Evolutionary conservation across 2,888 invertebrate species (phyloP), one percentile per base, ranked within the genome.

Genomic region (Trissolcus brochymenae): DNA sequence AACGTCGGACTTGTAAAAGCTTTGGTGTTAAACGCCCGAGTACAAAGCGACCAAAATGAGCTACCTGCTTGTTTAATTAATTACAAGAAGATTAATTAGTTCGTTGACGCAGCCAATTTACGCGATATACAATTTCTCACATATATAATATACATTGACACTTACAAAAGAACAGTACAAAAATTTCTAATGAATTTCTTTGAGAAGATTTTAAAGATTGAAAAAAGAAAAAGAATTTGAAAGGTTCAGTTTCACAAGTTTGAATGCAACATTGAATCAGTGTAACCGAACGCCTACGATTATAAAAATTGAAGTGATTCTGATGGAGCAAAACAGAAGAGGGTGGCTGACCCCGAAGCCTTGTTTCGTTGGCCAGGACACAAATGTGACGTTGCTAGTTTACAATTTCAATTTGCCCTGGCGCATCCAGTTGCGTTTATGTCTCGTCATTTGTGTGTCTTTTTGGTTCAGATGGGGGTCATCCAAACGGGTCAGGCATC

Each of bases 331-430:
- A 25, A 72, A 51, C 43, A 62, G 17, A 43, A 62, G 35, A 35
- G 71, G 71, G 62, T 62, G 35, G 46, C 49, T 49, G 71, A 71
- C 71, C 71, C 51, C 62, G 19, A 71, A 62, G 62, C 51, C 62
- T 57, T 71, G 71, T 71, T 71, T 62, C 62, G 62, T 56, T 71
- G 35, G 62, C 71, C 71, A 71, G 62, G 43, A 40, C 35, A 16
- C 50, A 50, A 35, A 35, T 25, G 43, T 43, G 68, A 41, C 54
- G 53, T 53, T 51, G 56, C 53, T 62, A 55, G 46, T 62, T 62
- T 62, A 62, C 46, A 57, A 61, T 71, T 71, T 62, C 71, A 71
- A 71, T 71, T 71, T 62, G 71, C 57, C 51, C 56, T 71, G 49
- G 43, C 61, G 41, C 35, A 35, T 61, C 51, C 71, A 57, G 61